Base-by-base conservation (phyloP, 1,140 invertebrate species). In the Spodoptera frugiperda region DNA sequence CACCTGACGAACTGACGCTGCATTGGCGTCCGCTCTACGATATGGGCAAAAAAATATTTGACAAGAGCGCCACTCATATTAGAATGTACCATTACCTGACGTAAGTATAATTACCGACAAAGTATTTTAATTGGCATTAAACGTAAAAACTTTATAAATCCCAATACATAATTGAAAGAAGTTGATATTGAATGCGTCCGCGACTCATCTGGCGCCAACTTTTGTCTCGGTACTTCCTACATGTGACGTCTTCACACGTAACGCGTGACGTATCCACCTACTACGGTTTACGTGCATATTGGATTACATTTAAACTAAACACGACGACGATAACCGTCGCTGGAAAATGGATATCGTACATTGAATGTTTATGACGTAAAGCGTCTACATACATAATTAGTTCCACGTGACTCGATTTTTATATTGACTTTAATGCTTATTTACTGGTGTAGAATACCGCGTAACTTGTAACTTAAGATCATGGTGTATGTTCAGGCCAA, bases 1-100 rank as follows among this genome's bases (percentile, higher is more conserved):
- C 96, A 12, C 96, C 97, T 25, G 95, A 97, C 78, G 98, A 99
- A 73, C 86, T 99, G 61, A 95, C 95, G 76, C 93, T 99, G 72
- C 96, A 96, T 76, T 99, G 98, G 98, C 95, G 96, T 84, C 98
- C 98, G 48, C 90, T 99, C 14, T 98, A 97, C 90, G 95, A 98
- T 4, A 57, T 94, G 97, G 75, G 95, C 92, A 87, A 95, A 91
- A 85, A 91, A 87, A 82, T 95, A 89, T 95, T 89, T 84, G 86
- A 90, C 17, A 92, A 86, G 59, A 92, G 76, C 78, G 71, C 86
- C 10, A 84, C 91, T 49, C 84, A 80, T 51, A 81, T 91, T 25
- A 91, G 92, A 78, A 95, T 98, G 94, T 97, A 96, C 87, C 95
- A 96, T 87, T 95, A 95, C 79, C 92, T 94, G 77, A 82, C 96